Evolutionary conservation across 2,888 invertebrate genomes (phyloP).

Genomic region (Chloroclystis v-ata): DNA sequence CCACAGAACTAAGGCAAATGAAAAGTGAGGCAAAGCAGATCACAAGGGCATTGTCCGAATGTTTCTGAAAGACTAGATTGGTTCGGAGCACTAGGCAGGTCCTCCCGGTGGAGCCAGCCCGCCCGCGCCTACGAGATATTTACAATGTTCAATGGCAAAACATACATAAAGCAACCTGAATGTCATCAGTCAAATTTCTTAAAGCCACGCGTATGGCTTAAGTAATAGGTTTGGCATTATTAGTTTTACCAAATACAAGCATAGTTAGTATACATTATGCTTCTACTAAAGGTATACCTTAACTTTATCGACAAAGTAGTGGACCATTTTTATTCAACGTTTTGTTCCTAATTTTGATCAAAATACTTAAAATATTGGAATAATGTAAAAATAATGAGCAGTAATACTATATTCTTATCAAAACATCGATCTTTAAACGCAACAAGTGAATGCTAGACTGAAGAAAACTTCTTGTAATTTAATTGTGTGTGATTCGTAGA

Average conservation of each 20-base stretch:
- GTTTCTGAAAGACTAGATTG: conserved; percentile 64
- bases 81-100: conserved; percentile 46
- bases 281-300: conserved; percentile 51
- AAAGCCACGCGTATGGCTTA: conserved; percentile 63
- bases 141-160: conserved; percentile 63
- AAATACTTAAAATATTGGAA: conserved; percentile 40
- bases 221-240: conserved; percentile 64
- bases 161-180: conserved; percentile 49
- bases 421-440: conserved; percentile 3
- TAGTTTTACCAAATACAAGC: conserved; percentile 48
- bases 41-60: conserved; percentile 36
- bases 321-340: conserved; percentile 60
- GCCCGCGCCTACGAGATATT: conserved; percentile 58
- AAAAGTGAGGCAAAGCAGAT: conserved; percentile 20
- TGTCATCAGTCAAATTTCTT: conserved; percentile 56
- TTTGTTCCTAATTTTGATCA: conserved; percentile 67
- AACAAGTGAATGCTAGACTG: background rate
- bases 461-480: background rate
- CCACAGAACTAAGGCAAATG: conserved; percentile 20
- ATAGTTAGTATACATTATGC: conserved; percentile 52
- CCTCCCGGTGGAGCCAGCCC: conserved; percentile 17
- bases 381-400: conserved; percentile 24
- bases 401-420: conserved; percentile 11
- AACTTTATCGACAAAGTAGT: conserved; percentile 67
- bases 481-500: background rate